Percentiles rank a stretch among this genome's conserved stretches.
These are phyloP conservation scores for Tachina grossa DNA, from an alignment of 2,888 invertebrate species.

Conservation along the genomic window DNA sequence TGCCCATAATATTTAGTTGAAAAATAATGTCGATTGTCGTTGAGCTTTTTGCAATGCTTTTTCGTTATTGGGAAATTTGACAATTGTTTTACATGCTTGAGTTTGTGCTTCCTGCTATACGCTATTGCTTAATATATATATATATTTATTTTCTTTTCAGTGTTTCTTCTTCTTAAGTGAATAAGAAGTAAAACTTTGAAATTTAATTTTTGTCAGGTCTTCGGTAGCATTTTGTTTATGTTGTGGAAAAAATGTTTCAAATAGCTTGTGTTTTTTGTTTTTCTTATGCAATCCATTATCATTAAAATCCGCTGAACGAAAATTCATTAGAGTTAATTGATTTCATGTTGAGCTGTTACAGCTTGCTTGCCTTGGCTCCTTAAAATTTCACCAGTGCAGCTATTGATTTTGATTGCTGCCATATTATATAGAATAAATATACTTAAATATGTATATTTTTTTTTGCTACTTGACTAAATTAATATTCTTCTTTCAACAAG, in stretches of 20 bases:
- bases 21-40: conserved; percentile 1
- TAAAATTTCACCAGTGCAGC: conserved; percentile 4
- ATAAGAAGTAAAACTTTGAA: conserved; percentile 11
- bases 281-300: neutral
- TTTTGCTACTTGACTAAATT: conserved; percentile 21
- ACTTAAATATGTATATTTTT: neutral
- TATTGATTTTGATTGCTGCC: neutral
- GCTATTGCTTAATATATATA: neutral
- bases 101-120: neutral
- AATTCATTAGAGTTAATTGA: conserved; percentile 20
- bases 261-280: neutral
- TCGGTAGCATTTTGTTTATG: conserved; percentile 34
- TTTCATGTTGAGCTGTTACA: conserved; percentile 38
- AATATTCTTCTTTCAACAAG: neutral
- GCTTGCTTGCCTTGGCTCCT: neutral
- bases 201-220: conserved; percentile 47
- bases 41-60: neutral
- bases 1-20: conserved; percentile 40
- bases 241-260: neutral
- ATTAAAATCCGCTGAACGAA: conserved; percentile 25
- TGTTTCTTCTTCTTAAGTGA: neutral
- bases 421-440: neutral
- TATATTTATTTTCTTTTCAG: neutral
- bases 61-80: neutral
- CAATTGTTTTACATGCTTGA: neutral